These are phyloP conservation scores for Leptopilina myrica DNA, from an alignment of 2,888 invertebrate genomes.

Conservation along the genomic window DNA sequence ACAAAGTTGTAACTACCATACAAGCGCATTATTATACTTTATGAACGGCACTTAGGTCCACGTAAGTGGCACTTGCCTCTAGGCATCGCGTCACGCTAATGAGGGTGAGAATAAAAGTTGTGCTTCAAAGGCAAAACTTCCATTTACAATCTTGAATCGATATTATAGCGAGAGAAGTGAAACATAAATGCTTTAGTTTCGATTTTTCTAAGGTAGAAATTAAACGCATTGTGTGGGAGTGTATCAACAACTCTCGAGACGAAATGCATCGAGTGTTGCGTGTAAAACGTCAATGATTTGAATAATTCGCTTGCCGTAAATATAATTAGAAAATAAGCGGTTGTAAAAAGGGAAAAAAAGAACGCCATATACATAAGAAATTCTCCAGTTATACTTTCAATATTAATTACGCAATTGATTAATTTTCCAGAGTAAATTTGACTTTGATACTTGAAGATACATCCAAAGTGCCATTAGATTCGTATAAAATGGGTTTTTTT, in stretches of 20 bases:
- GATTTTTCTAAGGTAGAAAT: not conserved
- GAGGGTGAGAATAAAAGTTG: slow-evolving; percentile 38
- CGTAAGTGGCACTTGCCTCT: slow-evolving; percentile 29
- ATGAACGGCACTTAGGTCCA: slow-evolving; percentile 37
- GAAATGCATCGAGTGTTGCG: slow-evolving; percentile 20
- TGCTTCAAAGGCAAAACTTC: slow-evolving; percentile 15
- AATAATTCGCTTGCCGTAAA: slow-evolving; percentile 13
- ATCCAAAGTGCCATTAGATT: too few relatives aligned
- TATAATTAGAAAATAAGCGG: slow-evolving; percentile 9
- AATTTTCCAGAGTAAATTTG: too few relatives aligned
- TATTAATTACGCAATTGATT: too few relatives aligned
- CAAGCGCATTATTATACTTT: slow-evolving; percentile 36
- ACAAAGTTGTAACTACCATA: slow-evolving; percentile 36
- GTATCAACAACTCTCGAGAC: not conserved
- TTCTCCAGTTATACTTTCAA: not conserved
- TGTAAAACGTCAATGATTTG: slow-evolving; percentile 6
- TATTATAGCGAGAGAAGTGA: not conserved
- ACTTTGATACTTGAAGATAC: too few relatives aligned
- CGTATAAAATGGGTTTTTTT: too few relatives aligned
- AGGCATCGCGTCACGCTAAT: slow-evolving; percentile 24
- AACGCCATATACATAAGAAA: not conserved
- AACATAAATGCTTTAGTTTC: slow-evolving; percentile 14
- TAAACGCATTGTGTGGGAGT: not conserved
- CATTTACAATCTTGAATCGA: slow-evolving; percentile 11
- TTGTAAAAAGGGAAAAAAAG: not conserved